phyloP scores from a whole-genome alignment of 2,888 invertebrate genomes.

The Phortica okadai region DNA sequence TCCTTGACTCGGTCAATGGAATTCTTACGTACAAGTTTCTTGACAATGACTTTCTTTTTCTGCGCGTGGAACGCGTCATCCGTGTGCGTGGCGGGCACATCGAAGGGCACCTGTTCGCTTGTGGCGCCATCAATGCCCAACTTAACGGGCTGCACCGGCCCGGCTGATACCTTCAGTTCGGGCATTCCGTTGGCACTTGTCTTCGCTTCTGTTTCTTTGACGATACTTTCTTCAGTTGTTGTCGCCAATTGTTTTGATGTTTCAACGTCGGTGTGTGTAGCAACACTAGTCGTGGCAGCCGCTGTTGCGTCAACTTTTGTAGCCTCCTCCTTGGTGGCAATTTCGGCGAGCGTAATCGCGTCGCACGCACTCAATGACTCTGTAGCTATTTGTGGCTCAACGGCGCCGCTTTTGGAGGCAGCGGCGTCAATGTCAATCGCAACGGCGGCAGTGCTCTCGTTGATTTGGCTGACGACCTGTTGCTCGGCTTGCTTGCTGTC shows the following conservation, averaged over 20 bases:
- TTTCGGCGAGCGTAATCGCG: constrained; percentile 54
- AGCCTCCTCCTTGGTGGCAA: constrained; percentile 53
- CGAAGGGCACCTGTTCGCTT: constrained; percentile 34
- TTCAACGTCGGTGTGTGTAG: constrained; percentile 23
- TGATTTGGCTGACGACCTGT: constrained; percentile 52
- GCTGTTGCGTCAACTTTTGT: constrained; percentile 61
- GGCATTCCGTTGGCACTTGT: constrained; percentile 59
- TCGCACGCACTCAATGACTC: constrained; percentile 31
- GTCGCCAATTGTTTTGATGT: constrained; percentile 6
- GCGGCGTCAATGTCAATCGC: constrained; percentile 52
- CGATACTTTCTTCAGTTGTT: background rate
- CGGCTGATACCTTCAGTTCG: constrained; percentile 67
- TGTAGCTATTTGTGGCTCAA: constrained; percentile 58
- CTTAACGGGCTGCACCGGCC: constrained; percentile 68
- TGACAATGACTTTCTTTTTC: constrained; percentile 62
- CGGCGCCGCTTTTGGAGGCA: constrained; percentile 42
- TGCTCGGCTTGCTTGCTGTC: constrained; percentile 44
- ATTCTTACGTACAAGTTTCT: constrained; percentile 65
- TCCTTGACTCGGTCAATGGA: constrained; percentile 60
- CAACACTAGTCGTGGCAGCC: constrained; percentile 54
- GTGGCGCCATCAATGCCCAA: constrained; percentile 41
- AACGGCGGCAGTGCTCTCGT: constrained; percentile 30
- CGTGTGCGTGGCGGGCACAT: constrained; percentile 43
- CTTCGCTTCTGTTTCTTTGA: constrained; percentile 1
- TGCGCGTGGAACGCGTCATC: constrained; percentile 47